A percentile compares a stretch with the other conserved stretches of the same genome.
Conservation (phyloP, 2,113 vertebrate genomes). For the Regulus satrapa region DNA sequence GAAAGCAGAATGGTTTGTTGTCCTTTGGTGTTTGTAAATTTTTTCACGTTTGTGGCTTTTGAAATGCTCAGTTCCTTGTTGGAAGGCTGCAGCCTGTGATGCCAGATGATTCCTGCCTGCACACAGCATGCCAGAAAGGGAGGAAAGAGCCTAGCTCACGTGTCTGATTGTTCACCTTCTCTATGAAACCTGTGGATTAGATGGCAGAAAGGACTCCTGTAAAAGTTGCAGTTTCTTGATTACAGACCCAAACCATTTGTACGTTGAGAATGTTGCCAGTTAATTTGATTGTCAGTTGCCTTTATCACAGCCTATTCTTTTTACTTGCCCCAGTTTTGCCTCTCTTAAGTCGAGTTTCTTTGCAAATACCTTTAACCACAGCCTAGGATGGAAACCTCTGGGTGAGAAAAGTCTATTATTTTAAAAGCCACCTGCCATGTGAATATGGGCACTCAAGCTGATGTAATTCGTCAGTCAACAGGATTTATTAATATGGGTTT, state of each 20-base stretch:
- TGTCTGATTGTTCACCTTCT: not conserved
- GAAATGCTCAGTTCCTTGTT: not conserved
- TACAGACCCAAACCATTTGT: not conserved
- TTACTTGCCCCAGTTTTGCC: not conserved
- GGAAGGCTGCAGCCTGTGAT: not conserved
- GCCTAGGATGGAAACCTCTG: not conserved
- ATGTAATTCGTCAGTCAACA: not conserved
- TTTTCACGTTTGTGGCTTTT: not conserved
- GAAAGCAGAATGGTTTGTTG: not conserved
- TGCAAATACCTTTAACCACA: not conserved
- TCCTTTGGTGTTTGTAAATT: not conserved
- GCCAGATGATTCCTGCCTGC: not conserved
- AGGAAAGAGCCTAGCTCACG: fast-evolving
- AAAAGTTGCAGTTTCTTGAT: not conserved
- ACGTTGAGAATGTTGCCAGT: not conserved
- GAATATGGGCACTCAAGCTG: not conserved
- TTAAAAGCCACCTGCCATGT: not conserved
- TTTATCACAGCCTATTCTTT: not conserved
- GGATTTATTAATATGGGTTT: not conserved
- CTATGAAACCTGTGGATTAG: not conserved
- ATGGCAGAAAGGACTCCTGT: not conserved
- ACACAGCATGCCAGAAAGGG: fast-evolving
- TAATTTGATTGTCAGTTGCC: not conserved
- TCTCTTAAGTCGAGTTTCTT: not conserved
- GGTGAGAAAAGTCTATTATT: not conserved